Base-by-base conservation (phyloP, 1,140 invertebrate species). In the Odontomachus brunneus region DNA sequence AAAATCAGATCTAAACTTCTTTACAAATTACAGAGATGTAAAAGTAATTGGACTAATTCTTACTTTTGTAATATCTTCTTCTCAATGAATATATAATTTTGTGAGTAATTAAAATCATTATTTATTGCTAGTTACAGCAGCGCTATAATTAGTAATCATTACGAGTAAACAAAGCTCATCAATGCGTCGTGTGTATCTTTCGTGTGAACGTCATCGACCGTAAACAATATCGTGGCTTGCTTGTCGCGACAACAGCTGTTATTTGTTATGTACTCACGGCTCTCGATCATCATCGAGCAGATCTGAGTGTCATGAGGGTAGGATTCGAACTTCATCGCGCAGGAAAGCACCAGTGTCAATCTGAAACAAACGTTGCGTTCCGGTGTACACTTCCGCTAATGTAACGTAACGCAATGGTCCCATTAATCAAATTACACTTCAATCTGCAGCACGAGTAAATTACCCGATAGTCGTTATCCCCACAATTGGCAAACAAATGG, bases 251-350 rank as follows among this genome's bases (percentile, higher is more conserved):
- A n/a, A 11, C 38, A 7, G 15, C n/a, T 67, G 22, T 26, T 51
- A 26, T 22, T 55, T 19, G 51, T 67, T 71, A 38, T 29, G 67
- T 91, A 97, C 97, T 96, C 95, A 98, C 97, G 95, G 91, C 97
- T 98, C 94, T 98, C 97, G 82, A 98, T 98, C 97, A 97, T 97
- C 97, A 98, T 98, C 65, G 97, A 97, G 92, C 97, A 98, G 85
- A 97, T 97, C 94, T 98, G 97, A 24, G 97, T 98, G 90, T 98
- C 97, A 89, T 98, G 97, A 0, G 97, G 97, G 94, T 98, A 98
- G 0, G 97, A 97, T 90, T 98, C 97, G 89, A 98, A 98, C 93
- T 98, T 98, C 98, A 98, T 98, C 12, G 97, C 97, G 94, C 98
- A 98, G 0, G 97, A 98, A 11, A 98, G 93, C 0, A 98, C 97